A percentile compares a stretch with the other conserved stretches of the same genome.
Conservation (phyloP, 1,140 invertebrate species). For the Periplaneta americana region DNA sequence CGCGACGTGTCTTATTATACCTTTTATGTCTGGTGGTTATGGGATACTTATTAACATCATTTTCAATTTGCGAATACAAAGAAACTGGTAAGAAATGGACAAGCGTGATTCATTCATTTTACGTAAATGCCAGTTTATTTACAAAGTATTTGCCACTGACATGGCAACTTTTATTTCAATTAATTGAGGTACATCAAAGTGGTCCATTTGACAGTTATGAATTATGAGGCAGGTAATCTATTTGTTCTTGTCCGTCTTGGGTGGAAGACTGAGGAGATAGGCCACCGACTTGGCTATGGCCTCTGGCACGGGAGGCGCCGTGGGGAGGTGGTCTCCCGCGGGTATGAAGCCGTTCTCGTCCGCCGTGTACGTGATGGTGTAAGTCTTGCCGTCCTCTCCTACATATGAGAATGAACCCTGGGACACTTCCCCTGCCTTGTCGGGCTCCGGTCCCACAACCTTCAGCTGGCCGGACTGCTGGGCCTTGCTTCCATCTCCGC, state of each 20-base stretch:
- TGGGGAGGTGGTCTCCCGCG: slow-evolving; percentile 75
- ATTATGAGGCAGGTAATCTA: neutral
- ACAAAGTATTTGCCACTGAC: no score
- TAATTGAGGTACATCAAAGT: no score
- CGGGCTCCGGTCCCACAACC: neutral
- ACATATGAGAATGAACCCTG: slow-evolving; percentile 77
- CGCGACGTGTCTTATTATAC: no score
- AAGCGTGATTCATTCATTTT: no score
- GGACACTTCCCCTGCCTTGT: slow-evolving; percentile 60
- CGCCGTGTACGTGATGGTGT: slow-evolving; percentile 70
- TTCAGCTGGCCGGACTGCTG: neutral
- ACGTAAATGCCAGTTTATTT: no score
- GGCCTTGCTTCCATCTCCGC: neutral
- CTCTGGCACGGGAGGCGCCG: slow-evolving; percentile 71
- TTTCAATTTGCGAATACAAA: no score
- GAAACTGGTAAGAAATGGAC: no score
- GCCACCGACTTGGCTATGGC: slow-evolving; percentile 76
- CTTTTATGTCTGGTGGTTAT: no score
- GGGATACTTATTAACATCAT: no score
- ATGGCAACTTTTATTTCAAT: no score
- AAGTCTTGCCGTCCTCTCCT: slow-evolving; percentile 63
- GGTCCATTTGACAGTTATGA: no score
- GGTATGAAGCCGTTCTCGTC: slow-evolving; percentile 80
- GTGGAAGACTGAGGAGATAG: neutral
- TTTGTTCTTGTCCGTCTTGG: neutral